phyloP scores from a whole-genome alignment of 2,888 invertebrate genomes.

The Eristalis intricaria region DNA sequence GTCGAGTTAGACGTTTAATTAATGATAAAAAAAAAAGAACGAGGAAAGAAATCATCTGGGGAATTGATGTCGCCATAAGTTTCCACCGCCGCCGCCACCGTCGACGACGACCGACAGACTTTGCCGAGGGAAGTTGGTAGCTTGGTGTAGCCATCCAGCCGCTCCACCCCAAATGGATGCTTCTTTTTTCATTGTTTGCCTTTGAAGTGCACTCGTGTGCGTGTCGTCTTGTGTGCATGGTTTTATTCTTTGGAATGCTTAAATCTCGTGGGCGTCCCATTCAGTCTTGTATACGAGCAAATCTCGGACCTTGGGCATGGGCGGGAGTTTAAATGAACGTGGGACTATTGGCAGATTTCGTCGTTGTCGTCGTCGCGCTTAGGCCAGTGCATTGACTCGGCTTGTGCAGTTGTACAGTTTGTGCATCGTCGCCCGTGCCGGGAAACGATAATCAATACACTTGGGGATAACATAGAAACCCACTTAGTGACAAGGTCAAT shows the following conservation, averaged over 20 bases:
- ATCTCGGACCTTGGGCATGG: conserved; percentile 61
- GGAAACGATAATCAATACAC: background rate
- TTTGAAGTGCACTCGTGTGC: background rate
- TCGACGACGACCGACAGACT: background rate
- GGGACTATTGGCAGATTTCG: conserved; percentile 61
- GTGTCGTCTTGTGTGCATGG: background rate
- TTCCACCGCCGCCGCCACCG: no score
- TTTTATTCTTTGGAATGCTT: conserved; percentile 19
- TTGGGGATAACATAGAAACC: conserved; percentile 25
- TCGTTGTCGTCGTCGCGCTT: background rate
- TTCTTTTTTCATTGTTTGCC: background rate
- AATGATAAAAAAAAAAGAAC: conserved; percentile 36
- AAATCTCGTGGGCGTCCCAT: conserved; percentile 46
- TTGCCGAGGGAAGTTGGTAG: background rate
- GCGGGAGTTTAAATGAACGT: conserved; percentile 63
- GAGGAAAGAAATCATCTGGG: conserved; percentile 28
- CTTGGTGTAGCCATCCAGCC: background rate
- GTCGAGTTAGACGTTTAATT: conserved; percentile 66
- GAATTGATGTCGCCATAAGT: conserved; percentile 68
- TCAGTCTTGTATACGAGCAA: conserved; percentile 47
- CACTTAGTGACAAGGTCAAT: conserved; percentile 38
- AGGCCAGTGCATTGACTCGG: conserved; percentile 37
- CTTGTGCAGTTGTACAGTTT: background rate
- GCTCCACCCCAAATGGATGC: background rate
- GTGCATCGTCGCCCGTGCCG: background rate